These are phyloP conservation scores for Masticophis lateralis DNA, from an alignment of 2,797 vertebrate species.

Conservation along the genomic window DNA sequence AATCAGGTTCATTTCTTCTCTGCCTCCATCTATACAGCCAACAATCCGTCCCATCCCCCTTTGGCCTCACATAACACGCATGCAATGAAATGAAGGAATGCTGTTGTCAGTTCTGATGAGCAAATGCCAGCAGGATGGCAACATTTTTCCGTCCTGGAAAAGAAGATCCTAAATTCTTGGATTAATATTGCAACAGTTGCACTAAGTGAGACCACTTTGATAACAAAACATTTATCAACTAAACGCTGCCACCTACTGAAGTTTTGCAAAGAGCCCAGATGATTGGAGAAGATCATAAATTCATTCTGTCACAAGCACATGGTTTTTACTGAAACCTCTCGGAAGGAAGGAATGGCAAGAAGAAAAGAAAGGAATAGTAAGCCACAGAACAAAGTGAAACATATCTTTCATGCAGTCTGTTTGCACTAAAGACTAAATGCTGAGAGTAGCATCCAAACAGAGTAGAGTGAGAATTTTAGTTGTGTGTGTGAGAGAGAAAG, in stretches of 20 bases:
- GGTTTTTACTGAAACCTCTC: constrained; percentile 71
- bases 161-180: constrained; percentile 76
- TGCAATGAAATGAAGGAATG: constrained; percentile 29
- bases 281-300: constrained; percentile 79
- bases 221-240: constrained; percentile 83
- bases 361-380: constrained; percentile 70
- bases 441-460: constrained; percentile 43
- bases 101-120: constrained; percentile 75
- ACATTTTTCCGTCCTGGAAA: constrained; percentile 73
- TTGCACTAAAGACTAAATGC: constrained; percentile 55
- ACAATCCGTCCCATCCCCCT: neutral
- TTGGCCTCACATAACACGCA: constrained; percentile 33
- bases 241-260: constrained; percentile 84
- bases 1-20: constrained; percentile 37
- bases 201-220: constrained; percentile 79
- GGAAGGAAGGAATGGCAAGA: constrained; percentile 18
- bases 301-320: constrained; percentile 74
- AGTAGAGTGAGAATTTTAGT: constrained; percentile 7
- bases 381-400: constrained; percentile 66
- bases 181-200: constrained; percentile 81
- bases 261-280: constrained; percentile 78
- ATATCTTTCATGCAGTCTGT: constrained; percentile 60
- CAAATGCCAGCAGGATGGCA: constrained; percentile 70
- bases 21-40: neutral
- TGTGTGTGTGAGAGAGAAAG: neutral